These are phyloP conservation scores for Pterocles gutturalis DNA, from an alignment of 2,113 vertebrate species.

Conservation along the genomic window DNA sequence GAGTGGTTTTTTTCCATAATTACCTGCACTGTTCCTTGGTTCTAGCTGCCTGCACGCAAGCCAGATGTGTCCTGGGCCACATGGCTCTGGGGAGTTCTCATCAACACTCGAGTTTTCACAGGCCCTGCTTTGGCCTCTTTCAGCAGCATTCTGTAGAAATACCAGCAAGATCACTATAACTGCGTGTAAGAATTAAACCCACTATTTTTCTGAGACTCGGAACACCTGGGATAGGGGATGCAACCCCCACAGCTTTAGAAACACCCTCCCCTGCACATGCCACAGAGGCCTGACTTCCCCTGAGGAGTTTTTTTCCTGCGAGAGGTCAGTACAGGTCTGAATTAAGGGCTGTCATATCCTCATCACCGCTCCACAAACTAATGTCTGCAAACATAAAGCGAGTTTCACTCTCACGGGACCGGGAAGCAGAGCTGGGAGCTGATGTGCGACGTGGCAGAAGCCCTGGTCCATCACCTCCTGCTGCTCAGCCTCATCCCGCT, in stretches of 20 bases:
- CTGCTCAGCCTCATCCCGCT: fast-evolving
- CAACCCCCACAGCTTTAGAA: background rate
- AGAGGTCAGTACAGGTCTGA: background rate
- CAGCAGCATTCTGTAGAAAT: background rate
- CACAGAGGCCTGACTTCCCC: background rate
- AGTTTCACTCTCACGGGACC: fast-evolving
- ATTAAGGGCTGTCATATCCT: background rate
- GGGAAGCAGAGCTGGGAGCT: background rate
- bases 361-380: background rate
- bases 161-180: background rate
- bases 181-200: background rate
- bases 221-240: background rate
- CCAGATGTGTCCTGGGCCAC: background rate
- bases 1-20: background rate
- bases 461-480: background rate
- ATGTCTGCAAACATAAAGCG: fast-evolving
- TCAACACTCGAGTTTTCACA: background rate
- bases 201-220: background rate
- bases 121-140: background rate
- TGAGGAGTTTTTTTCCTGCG: fast-evolving
- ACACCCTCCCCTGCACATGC: background rate
- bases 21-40: background rate
- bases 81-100: background rate
- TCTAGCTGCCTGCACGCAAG: background rate
- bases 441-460: background rate